Percentiles rank a stretch among this genome's conserved stretches.
Conservation (phyloP, 1,140 invertebrate species). For the Drosophila burlai region DNA sequence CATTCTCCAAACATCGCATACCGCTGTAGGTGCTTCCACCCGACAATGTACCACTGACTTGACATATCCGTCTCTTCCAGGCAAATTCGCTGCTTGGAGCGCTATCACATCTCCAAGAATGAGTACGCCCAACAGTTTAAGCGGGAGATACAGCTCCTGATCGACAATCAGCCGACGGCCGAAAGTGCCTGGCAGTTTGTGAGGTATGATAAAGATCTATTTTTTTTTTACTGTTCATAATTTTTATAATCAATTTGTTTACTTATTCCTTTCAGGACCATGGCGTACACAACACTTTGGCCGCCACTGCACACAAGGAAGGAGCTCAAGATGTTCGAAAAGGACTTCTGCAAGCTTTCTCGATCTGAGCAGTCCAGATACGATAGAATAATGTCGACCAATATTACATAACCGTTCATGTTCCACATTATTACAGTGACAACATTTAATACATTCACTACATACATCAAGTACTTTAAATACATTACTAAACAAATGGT, state of each 20-base stretch:
- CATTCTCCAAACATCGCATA: constrained; percentile 22
- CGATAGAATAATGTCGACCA: constrained; percentile 41
- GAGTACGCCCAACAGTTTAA: constrained; percentile 37
- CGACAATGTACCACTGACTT: background rate
- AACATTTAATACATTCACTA: background rate
- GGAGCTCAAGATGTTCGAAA: constrained; percentile 32
- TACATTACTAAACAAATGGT: no score
- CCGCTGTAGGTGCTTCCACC: constrained; percentile 19
- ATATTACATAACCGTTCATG: constrained; percentile 22
- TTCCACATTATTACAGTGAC: background rate
- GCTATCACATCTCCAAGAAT: constrained; percentile 8
- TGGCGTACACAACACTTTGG: constrained; percentile 52
- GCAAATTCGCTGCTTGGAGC: constrained; percentile 30
- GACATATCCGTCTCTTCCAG: background rate
- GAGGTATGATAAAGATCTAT: constrained; percentile 1
- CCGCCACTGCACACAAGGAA: constrained; percentile 43
- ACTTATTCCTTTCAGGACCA: constrained; percentile 1
- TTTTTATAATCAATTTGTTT: background rate
- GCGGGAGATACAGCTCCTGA: constrained; percentile 26
- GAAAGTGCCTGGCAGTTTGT: constrained; percentile 36
- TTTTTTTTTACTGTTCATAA: background rate
- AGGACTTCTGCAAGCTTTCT: constrained; percentile 31
- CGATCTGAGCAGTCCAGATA: constrained; percentile 24
- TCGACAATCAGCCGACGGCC: constrained; percentile 46
- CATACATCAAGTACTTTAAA: no score